Evolutionary conservation across 2,113 vertebrate genomes (phyloP), one percentile per base, ranked within the genome.

Genomic region (Archocentrus centrarchus): DNA sequence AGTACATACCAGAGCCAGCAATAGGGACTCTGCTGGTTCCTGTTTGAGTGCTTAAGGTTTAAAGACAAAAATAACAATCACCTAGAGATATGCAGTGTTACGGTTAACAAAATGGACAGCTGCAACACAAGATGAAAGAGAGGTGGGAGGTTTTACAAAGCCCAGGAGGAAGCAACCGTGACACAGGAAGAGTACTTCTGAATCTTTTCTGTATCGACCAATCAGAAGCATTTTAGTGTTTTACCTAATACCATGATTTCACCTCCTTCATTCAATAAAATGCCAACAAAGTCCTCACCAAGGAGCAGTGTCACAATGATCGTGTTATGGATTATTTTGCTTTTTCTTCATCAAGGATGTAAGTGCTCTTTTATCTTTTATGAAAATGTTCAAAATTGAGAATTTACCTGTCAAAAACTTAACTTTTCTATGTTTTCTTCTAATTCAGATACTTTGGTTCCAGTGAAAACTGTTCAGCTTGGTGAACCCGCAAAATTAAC

Each of bases 401-500:
- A 60, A 60, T 32, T 32, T 3, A 32, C 4, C 30, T 32, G 30
- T 32, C 30, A 32, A 32, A 32, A 32, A 32, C 30, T 22, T 22
- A 22, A 22, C 22, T 22, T 22, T 22, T 22, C 22, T 22, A 22
- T 22, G 6, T 59, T 70, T 9, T 80, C 41, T 57, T 61, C 62
- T 80, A 11, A 59, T 41, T 6, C 50, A 89, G 88, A 83, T 0
- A 0, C 77, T 24, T 20, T 55, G 50, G 50, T 80, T 3, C 50
- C 80, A 17, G 84, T 86, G 39, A 70, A 37, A 9, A 81, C 22
- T 0, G 84, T 64, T 73, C 37, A 77, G 5, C 61, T 83, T n/a
- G 84, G 84, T 24, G 58, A 80, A 59, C 3, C 84, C 6, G 88
- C 17, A 7, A 84, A 32, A 17, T 61, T 89, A 7, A 75, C 24